phyloP scores from a whole-genome alignment of 2,888 invertebrate genomes.

The Smittia sp. region DNA sequence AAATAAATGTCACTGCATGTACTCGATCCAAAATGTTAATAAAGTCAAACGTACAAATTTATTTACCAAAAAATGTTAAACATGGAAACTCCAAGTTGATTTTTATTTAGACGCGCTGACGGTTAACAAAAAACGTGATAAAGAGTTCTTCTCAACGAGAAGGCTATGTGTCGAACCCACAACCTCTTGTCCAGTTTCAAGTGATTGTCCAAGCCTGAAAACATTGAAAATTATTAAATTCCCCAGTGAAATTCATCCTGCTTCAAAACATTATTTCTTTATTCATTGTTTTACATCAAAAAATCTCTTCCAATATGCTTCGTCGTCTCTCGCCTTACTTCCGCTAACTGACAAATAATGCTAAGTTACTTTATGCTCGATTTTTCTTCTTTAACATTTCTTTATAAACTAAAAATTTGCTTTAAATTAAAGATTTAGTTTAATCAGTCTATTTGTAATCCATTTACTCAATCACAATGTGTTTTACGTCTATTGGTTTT shows the following conservation, averaged over 20 bases:
- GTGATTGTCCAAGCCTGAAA: too few relatives aligned
- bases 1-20: background rate
- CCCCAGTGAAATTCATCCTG: background rate
- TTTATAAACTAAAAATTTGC: constrained; percentile 28
- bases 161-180: too few relatives aligned
- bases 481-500: constrained; percentile 36
- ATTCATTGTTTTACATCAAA: constrained; percentile 28
- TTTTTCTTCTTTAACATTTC: background rate
- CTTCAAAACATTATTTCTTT: constrained; percentile 17
- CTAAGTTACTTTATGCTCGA: constrained; percentile 31
- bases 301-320: constrained; percentile 24
- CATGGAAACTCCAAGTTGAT: too few relatives aligned
- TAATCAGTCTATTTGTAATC: constrained; percentile 41
- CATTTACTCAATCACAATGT: constrained; percentile 41
- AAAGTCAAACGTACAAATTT: background rate
- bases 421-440: constrained; percentile 32
- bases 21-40: background rate
- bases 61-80: too few relatives aligned
- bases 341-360: constrained; percentile 30
- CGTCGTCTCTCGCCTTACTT: constrained; percentile 1
- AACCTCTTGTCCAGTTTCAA: too few relatives aligned
- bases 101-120: too few relatives aligned
- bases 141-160: too few relatives aligned
- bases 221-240: too few relatives aligned
- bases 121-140: too few relatives aligned